Evolutionary conservation across 2,113 vertebrate genomes (phyloP).

Genomic region (Pedionomus torquatus): DNA sequence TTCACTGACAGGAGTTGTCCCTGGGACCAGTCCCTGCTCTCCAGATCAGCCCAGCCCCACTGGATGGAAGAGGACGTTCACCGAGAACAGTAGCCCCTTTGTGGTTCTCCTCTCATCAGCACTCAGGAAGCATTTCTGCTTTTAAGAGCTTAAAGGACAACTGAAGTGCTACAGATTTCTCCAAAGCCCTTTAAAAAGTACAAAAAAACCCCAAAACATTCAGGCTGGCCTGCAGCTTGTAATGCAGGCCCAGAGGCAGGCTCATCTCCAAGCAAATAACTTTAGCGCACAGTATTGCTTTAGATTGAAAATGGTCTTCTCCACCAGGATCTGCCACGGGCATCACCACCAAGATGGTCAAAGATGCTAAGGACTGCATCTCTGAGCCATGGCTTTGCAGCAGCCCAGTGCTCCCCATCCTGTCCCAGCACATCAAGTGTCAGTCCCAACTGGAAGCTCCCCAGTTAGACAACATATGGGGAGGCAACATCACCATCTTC

Average conservation of each 20-base stretch:
- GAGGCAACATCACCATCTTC: rapidly evolving
- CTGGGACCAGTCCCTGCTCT: not conserved
- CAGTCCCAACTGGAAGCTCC: not conserved
- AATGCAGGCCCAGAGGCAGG: not conserved
- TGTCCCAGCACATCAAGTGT: not conserved
- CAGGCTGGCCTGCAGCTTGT: not conserved
- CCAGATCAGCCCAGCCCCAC: rapidly evolving
- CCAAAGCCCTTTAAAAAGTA: not conserved
- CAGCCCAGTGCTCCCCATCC: rapidly evolving
- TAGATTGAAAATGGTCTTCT: not conserved
- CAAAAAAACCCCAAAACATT: not conserved
- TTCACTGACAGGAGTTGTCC: not conserved
- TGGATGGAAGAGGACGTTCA: not conserved
- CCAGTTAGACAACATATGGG: not conserved
- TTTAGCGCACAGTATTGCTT: not conserved
- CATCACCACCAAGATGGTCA: not conserved
- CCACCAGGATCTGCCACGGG: not conserved
- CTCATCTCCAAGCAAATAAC: not conserved
- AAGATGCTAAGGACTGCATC: not conserved
- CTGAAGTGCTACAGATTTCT: not conserved
- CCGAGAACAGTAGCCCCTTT: not conserved
- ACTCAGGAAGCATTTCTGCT: not conserved
- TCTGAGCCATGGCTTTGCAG: not conserved
- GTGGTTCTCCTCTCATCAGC: not conserved
- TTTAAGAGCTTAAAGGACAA: not conserved